These are phyloP conservation scores for Tipula lateralis DNA, from an alignment of 2,888 invertebrate species.

Conservation along the genomic window DNA sequence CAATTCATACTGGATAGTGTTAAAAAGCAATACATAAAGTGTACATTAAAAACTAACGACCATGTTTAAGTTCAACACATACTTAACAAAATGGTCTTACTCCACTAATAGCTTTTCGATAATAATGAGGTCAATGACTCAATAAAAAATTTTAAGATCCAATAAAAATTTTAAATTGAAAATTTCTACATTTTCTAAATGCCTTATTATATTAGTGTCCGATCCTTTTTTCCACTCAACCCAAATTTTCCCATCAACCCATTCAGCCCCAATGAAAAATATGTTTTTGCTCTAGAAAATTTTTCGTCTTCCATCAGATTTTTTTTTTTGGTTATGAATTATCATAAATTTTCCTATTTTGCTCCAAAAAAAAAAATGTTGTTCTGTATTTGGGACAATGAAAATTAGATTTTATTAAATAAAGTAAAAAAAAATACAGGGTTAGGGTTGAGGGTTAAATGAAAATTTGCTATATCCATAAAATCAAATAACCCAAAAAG, in stretches of 20 bases:
- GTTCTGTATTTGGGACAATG: neutral
- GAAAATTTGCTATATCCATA: neutral
- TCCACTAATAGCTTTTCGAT: neutral
- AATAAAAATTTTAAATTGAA: neutral
- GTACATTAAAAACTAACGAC: no score
- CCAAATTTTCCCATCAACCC: no score
- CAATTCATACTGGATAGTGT: no score
- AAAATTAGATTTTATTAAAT: neutral
- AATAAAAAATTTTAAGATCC: neutral
- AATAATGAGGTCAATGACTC: neutral
- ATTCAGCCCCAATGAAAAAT: neutral
- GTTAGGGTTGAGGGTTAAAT: slow-evolving; percentile 24
- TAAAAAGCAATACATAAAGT: no score
- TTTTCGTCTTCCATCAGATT: neutral
- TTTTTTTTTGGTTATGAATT: neutral
- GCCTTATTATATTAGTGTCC: neutral
- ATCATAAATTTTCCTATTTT: slow-evolving; percentile 19
- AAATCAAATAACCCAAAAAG: neutral
- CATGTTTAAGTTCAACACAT: no score
- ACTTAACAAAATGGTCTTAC: neutral
- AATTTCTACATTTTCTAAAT: no score
- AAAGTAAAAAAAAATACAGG: neutral
- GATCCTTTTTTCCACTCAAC: neutral
- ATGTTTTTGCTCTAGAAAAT: neutral
- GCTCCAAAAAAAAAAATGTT: neutral